Base-by-base conservation (phyloP, 2,797 vertebrate species). In the Triplophysa yarkandensis region DNA sequence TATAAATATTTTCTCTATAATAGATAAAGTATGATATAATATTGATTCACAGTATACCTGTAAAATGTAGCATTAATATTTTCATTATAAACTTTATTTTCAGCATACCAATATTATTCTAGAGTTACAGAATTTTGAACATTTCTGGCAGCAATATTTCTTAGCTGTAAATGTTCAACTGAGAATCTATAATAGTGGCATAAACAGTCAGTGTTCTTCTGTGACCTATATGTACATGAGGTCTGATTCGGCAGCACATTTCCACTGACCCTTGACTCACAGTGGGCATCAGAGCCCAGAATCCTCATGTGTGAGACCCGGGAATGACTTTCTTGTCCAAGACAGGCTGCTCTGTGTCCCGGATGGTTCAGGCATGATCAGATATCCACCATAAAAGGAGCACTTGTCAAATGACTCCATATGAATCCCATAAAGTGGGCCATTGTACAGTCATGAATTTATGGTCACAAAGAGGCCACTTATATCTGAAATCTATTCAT, bases 281-380 rank as follows among this genome's bases (percentile, higher is more conserved):
- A 23, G 48, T 43, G n/a, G 61, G 13, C 70, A 54, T 9, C 25
- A 74, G 19, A 27, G 23, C 43, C 61, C 72, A 58, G 74, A 72
- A 65, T 81, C 41, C 57, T 32, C 11, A 46, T 25, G 19, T 1
- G 30, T 48, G 23, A 63, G 32, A 17, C 41, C 55, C 52, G 0
- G n/a, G 43, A 30, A 27, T 19, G 14, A 46, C 16, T 57, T n/a
- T 54, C 32, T 43, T 32, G 32, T 71, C 21, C 25, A 46, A 60
- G 9, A 57, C 16, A 17, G 16, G 54, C 5, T 66, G 46, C 60
- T 74, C 9, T 36, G n/a, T 55, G 23, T 70, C 41, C 46, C 60
- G 60, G 32, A 48, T 60, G n/a, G 27, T 8, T 44, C 39, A 41
- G 23, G 10, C n/a, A 44, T 69, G 57, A 71, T 39, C 43, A 6